Conservation (phyloP, 2,797 vertebrate genomes). For the Rhyacichthys aspro region DNA sequence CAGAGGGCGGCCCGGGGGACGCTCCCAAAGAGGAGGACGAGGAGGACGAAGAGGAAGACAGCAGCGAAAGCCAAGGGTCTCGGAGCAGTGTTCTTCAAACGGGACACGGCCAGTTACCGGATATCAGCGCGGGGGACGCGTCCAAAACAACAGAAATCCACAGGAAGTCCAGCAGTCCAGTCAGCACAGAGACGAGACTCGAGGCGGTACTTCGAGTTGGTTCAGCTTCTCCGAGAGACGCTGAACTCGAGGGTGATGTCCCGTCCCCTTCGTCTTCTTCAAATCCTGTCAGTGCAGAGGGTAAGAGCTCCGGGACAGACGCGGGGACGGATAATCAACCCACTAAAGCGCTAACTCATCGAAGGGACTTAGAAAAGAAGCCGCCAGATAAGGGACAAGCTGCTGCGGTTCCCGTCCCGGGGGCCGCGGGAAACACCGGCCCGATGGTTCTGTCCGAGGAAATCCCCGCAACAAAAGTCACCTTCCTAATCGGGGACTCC, state of each 20-base stretch:
- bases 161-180: constrained; percentile 69
- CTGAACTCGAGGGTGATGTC: constrained; percentile 35
- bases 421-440: constrained; percentile 22
- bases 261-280: constrained; percentile 40
- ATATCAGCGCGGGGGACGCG: constrained; percentile 40
- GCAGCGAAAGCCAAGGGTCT: constrained; percentile 71
- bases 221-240: constrained; percentile 71
- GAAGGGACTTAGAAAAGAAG: constrained; percentile 84
- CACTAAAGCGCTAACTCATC: constrained; percentile 47
- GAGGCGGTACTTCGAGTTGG: constrained; percentile 83
- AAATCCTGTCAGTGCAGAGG: constrained; percentile 46
- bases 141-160: constrained; percentile 38
- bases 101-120: constrained; percentile 33
- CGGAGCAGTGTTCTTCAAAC: constrained; percentile 69
- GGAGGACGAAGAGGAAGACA: constrained; percentile 67
- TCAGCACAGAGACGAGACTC: constrained; percentile 76
- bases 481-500: constrained; percentile 96
- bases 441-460: constrained; percentile 71
- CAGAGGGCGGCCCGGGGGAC: constrained; percentile 43
- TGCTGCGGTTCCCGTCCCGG: constrained; percentile 36
- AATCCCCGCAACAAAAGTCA: constrained; percentile 88
- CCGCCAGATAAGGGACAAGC: constrained; percentile 87
- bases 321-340: constrained; percentile 59
- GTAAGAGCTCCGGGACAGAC: constrained; percentile 59
- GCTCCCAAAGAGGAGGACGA: constrained; percentile 69